These are phyloP conservation scores for Vombatus ursinus DNA, from an alignment of 2,113 vertebrate species.

Conservation along the genomic window DNA sequence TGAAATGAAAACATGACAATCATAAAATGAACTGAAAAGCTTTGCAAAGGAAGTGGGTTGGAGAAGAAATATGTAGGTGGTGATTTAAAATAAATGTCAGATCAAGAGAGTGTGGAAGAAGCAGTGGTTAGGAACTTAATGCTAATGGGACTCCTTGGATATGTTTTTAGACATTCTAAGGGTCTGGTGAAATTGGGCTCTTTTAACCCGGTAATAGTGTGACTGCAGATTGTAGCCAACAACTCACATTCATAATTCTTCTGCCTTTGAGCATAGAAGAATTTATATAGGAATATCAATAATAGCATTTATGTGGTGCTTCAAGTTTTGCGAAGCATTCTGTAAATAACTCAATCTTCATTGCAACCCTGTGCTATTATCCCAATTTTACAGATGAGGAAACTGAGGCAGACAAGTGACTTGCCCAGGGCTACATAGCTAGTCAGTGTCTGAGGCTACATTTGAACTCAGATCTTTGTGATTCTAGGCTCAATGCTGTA, in stretches of 20 bases:
- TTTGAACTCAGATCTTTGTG: background rate
- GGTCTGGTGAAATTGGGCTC: background rate
- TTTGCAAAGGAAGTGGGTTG: background rate
- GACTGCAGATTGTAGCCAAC: background rate
- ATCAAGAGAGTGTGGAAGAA: background rate
- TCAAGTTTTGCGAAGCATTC: background rate
- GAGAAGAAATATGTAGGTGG: background rate
- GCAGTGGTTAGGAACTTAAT: background rate
- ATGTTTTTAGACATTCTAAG: background rate
- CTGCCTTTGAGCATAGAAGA: background rate
- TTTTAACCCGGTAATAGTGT: background rate
- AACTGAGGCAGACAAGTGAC: background rate
- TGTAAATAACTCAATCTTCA: background rate
- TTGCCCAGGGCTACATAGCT: too few species aligned
- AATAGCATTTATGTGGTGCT: background rate
- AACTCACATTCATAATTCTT: background rate
- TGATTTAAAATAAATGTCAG: background rate
- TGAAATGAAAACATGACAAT: background rate
- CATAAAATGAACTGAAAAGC: background rate
- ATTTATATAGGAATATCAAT: background rate
- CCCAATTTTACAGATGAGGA: background rate
- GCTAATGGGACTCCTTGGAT: background rate
- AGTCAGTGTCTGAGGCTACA: background rate
- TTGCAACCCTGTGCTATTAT: background rate
- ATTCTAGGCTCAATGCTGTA: background rate